phyloP scores from a whole-genome alignment of 2,797 vertebrate genomes.

The Pygocentrus nattereri region DNA sequence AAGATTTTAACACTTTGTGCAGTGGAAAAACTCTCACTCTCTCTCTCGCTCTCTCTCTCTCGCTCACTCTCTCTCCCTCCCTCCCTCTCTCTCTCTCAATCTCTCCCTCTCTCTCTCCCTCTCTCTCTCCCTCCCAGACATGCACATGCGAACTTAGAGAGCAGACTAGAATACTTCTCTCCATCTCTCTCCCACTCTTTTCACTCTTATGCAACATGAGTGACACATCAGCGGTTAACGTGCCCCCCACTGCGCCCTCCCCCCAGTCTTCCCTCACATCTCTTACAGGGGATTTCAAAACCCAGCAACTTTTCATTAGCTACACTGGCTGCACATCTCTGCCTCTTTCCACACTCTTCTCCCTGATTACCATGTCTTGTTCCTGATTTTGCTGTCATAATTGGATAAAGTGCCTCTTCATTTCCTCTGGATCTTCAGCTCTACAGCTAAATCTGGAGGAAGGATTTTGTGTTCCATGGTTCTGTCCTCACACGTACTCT shows the following conservation, averaged over 20 bases:
- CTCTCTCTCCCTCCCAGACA: slow-evolving; percentile 30
- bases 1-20: too few relatives aligned
- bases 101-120: slow-evolving; percentile 38
- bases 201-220: slow-evolving; percentile 40
- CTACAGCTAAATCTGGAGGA: slow-evolving; percentile 16
- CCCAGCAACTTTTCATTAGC: slow-evolving; percentile 54
- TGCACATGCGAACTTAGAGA: slow-evolving; percentile 43
- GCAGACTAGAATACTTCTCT: slow-evolving; percentile 31
- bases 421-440: slow-evolving; percentile 34
- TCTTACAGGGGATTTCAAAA: slow-evolving; percentile 9
- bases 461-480: slow-evolving; percentile 22
- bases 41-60: slow-evolving; percentile 21
- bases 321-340: slow-evolving; percentile 41
- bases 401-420: slow-evolving; percentile 56
- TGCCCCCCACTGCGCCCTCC: neutral
- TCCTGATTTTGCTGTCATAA: slow-evolving; percentile 62
- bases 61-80: too few relatives aligned
- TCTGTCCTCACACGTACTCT: neutral
- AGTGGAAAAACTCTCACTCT: slow-evolving; percentile 19
- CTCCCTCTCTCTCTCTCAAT: neutral
- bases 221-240: slow-evolving; percentile 32
- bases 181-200: slow-evolving; percentile 5
- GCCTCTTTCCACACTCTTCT: slow-evolving; percentile 1
- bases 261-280: slow-evolving; percentile 23
- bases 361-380: slow-evolving; percentile 53